Evolutionary conservation across 2,888 invertebrate species (phyloP), one percentile per base, ranked within the genome.

Genomic region (Ecliptopera silaceata): DNA sequence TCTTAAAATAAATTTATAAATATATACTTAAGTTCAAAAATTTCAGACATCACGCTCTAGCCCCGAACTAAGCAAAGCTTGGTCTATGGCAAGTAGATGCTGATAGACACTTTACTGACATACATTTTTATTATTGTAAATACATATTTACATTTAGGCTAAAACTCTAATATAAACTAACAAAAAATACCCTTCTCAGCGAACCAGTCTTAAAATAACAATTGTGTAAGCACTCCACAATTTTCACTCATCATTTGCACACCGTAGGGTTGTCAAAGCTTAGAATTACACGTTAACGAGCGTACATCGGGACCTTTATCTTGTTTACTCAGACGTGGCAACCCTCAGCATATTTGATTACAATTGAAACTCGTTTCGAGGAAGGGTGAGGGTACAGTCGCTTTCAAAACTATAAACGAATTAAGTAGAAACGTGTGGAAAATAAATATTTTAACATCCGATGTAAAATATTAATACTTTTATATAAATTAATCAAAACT

Each of bases 331-430:
- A 88, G 86, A 75, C 79, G 70, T 71, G 71, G 72, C 59, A 67
- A 59, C 76, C 74, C 75, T 71, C 70, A 74, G 77, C 80, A 80
- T 84, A 86, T 87, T 85, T 84, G 85, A 84, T 86, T 84, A 82
- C 85, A 81, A 84, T 84, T 81, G 82, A 82, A 85, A 82, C 78
- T 80, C 74, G 75, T 68, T 63, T 73, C 56, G 65, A 61, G 66
- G 51, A n/a, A n/a, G 61, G 45, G 52, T 17, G 38, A 11, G 18
- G 38, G 31, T 50, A 52, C 45, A 39, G 45, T 42, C 41, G 26
- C 12, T 8, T 20, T 15, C n/a, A 52, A 12, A 43, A 22, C 20
- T 41, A 41, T 17, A 20, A 26, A 4, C 26, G 26, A 26, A 26
- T 26, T 26, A 26, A 26, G 26, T 6, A 6, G 6, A 26, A 26